Evolutionary conservation across 2,797 vertebrate species (phyloP).

Genomic region (Lemur catta): DNA sequence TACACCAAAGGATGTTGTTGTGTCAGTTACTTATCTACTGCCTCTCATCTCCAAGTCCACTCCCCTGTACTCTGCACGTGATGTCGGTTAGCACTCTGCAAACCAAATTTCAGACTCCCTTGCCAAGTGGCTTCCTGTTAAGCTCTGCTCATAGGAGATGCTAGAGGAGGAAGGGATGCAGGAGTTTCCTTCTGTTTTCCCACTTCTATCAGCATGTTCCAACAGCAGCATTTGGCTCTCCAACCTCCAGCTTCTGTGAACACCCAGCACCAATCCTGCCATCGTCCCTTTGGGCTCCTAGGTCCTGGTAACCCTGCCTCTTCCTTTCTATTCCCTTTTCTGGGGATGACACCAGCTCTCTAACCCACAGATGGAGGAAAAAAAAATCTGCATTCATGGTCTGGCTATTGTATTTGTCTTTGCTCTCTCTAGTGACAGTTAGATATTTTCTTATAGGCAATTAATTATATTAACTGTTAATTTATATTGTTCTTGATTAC

Average conservation of each 20-base stretch:
- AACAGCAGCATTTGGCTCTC: not conserved
- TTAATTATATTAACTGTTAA: not conserved
- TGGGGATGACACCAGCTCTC: not conserved
- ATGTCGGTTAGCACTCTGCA: not conserved
- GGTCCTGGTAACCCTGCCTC: not conserved
- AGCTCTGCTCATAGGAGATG: not conserved
- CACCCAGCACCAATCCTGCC: not conserved
- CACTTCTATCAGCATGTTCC: not conserved
- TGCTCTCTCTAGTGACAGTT: not conserved
- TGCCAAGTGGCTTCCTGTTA: not conserved
- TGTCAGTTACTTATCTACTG: not conserved
- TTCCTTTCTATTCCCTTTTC: not conserved
- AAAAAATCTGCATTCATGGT: not conserved
- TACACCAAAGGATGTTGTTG: not conserved
- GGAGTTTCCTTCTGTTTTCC: not conserved
- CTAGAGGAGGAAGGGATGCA: not conserved
- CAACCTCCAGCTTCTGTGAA: not conserved
- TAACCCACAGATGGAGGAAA: not conserved
- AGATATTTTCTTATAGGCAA: not conserved
- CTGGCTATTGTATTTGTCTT: not conserved
- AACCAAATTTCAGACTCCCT: not conserved
- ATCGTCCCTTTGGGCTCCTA: not conserved
- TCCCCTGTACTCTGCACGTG: not conserved
- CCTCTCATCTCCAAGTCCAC: not conserved
- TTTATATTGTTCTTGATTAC: not conserved